Conservation (phyloP, 2,113 vertebrate genomes). For the Condylura cristata region DNA sequence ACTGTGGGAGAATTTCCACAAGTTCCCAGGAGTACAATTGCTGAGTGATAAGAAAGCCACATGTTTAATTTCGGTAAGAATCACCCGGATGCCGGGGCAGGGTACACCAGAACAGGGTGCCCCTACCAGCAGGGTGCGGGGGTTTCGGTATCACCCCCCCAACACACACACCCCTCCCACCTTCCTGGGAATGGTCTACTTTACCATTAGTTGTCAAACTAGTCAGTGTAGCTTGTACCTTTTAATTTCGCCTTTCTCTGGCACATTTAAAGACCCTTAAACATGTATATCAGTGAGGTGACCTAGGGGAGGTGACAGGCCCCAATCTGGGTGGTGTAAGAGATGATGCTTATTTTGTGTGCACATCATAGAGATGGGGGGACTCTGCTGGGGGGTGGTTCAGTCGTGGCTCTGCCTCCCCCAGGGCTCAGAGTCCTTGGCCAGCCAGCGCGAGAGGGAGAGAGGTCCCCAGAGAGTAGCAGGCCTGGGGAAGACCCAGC, state of each 20-base stretch:
- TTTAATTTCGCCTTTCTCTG: not conserved
- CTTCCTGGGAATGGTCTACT: not conserved
- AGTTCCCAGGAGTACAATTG: not conserved
- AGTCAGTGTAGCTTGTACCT: not conserved
- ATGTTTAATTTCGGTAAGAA: not conserved
- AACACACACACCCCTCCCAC: too few relatives aligned
- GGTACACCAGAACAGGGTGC: not conserved
- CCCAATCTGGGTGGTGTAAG: not conserved
- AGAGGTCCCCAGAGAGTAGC: not conserved
- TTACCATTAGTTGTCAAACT: not conserved
- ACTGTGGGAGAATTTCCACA: not conserved
- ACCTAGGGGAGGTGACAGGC: not conserved
- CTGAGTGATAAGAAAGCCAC: not conserved
- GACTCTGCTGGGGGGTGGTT: not conserved
- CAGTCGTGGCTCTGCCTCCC: not conserved
- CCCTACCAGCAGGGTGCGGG: rapidly evolving
- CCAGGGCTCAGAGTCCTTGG: not conserved
- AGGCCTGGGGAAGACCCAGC: not conserved
- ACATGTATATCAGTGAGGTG: not conserved
- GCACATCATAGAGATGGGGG: not conserved
- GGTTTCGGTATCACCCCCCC: not conserved
- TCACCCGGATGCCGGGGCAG: not conserved
- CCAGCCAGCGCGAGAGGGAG: not conserved
- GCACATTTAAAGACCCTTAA: not conserved
- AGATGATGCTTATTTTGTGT: not conserved